phyloP scores from a whole-genome alignment of 2,888 invertebrate genomes.

The Atherix ibis region DNA sequence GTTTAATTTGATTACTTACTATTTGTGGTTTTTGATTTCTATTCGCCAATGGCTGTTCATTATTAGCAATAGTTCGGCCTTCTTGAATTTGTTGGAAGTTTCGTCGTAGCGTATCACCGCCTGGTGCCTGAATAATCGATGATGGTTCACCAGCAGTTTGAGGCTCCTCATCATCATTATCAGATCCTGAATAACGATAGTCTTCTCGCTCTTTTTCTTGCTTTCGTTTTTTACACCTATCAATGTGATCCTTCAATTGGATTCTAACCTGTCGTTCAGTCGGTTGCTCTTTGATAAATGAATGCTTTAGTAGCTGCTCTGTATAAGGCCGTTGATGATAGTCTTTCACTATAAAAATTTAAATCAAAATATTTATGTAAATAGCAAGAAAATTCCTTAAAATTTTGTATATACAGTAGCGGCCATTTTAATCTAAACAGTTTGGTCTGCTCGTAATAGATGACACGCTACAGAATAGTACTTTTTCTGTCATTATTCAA shows the following conservation, averaged over 20 bases:
- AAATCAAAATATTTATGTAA: too few species aligned
- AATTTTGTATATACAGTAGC: too few species aligned
- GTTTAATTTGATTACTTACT: conserved; percentile 21
- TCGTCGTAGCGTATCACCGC: conserved; percentile 87
- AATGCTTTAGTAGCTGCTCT: conserved; percentile 91
- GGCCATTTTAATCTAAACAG: too few species aligned
- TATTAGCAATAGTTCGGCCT: conserved; percentile 44
- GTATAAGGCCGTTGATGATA: conserved; percentile 98
- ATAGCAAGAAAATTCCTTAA: too few species aligned
- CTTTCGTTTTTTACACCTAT: conserved; percentile 89
- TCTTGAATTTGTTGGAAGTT: conserved; percentile 98
- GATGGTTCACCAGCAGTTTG: conserved; percentile 87
- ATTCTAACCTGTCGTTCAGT: conserved; percentile 96
- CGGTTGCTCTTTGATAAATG: conserved; percentile 97
- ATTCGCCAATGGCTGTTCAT: conserved; percentile 44
- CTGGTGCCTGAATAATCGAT: conserved; percentile 72
- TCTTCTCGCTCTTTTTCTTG: conserved; percentile 71
- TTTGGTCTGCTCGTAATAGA: too few species aligned
- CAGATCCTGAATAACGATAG: conserved; percentile 85
- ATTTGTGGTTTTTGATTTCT: conserved; percentile 35
- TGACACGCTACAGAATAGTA: too few species aligned
- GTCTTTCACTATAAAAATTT: conserved; percentile 75
- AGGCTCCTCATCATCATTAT: conserved; percentile 91
- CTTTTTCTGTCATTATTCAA: too few species aligned
- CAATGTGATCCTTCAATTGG: conserved; percentile 98